Percentiles rank a stretch among this genome's conserved stretches.
Conservation (phyloP, 2,888 invertebrate genomes). For the Archaeoteleia sp. region DNA sequence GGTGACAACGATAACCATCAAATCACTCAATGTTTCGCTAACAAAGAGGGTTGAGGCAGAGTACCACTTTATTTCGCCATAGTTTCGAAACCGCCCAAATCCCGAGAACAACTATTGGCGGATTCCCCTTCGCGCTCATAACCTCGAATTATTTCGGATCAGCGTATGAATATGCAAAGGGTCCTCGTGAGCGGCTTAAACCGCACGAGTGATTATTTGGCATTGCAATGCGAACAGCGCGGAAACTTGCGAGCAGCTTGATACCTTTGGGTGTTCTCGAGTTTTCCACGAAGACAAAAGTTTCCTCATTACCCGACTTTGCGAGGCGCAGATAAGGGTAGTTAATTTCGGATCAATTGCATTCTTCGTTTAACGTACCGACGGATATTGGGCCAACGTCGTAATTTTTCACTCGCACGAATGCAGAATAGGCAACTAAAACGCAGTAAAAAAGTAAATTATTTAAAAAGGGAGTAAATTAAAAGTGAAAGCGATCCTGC, state of each 20-base stretch:
- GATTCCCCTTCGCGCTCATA: slow-evolving; percentile 42
- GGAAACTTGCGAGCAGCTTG: slow-evolving; percentile 44
- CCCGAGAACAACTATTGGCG: slow-evolving; percentile 34
- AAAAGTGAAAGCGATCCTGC: slow-evolving; percentile 45
- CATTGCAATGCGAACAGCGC: slow-evolving; percentile 45
- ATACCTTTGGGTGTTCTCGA: slow-evolving; percentile 37
- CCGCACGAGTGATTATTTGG: slow-evolving; percentile 48
- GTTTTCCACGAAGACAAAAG: slow-evolving; percentile 46
- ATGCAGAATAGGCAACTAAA: not conserved
- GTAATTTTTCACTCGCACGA: not conserved
- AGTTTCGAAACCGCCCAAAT: slow-evolving; percentile 24
- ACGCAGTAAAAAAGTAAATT: no score
- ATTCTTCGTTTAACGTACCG: slow-evolving; percentile 2
- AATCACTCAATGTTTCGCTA: no score
- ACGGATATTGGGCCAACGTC: no score
- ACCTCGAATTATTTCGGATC: slow-evolving; percentile 55
- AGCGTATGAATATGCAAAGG: slow-evolving; percentile 61
- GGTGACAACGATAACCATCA: no score
- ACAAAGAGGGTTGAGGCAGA: slow-evolving; percentile 3
- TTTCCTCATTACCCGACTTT: slow-evolving; percentile 56
- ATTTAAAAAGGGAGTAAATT: slow-evolving; percentile 21
- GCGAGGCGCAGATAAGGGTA: slow-evolving; percentile 33
- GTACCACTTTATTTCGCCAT: slow-evolving; percentile 14
- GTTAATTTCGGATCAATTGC: slow-evolving; percentile 31
- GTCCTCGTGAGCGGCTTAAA: slow-evolving; percentile 50